phyloP scores from a whole-genome alignment of 2,888 invertebrate species.

The Cephus nigrinus region DNA sequence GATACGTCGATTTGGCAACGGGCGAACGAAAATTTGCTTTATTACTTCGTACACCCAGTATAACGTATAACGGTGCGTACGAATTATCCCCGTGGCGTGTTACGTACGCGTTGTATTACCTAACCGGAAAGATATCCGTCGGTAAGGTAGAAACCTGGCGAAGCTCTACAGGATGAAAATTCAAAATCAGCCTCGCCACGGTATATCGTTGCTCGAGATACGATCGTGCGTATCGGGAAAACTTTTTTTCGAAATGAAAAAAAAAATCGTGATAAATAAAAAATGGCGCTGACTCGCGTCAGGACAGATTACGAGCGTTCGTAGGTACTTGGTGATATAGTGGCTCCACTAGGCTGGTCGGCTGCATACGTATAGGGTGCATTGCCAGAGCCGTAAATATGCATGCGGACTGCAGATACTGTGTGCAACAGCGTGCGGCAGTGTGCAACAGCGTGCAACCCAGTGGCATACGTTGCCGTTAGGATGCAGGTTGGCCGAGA shows the following conservation, averaged over 20 bases:
- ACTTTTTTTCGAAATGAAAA: too few species aligned
- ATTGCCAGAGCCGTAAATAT: not conserved
- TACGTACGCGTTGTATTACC: not conserved
- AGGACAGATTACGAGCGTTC: too few species aligned
- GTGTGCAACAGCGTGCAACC: slow-evolving; percentile 1
- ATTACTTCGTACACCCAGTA: not conserved
- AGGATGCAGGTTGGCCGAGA: slow-evolving; percentile 8
- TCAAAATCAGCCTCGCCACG: not conserved
- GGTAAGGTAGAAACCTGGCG: too few species aligned
- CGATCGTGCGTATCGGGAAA: too few species aligned
- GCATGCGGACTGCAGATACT: not conserved
- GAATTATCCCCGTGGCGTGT: not conserved
- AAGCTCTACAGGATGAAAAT: not conserved
- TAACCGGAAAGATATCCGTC: too few species aligned
- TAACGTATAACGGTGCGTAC: not conserved
- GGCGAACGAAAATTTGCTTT: slow-evolving; percentile 8
- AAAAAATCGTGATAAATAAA: not conserved
- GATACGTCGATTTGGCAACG: slow-evolving; percentile 25
- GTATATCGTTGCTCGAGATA: not conserved
- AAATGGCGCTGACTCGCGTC: not conserved
- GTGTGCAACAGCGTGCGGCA: slow-evolving; percentile 1
- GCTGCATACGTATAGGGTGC: not conserved
- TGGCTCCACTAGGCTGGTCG: too few species aligned
- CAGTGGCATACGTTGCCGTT: slow-evolving; percentile 3
- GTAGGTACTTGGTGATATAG: too few species aligned